phyloP scores from a whole-genome alignment of 2,113 vertebrate species.

The Sinocyclocheilus anshuiensis region DNA sequence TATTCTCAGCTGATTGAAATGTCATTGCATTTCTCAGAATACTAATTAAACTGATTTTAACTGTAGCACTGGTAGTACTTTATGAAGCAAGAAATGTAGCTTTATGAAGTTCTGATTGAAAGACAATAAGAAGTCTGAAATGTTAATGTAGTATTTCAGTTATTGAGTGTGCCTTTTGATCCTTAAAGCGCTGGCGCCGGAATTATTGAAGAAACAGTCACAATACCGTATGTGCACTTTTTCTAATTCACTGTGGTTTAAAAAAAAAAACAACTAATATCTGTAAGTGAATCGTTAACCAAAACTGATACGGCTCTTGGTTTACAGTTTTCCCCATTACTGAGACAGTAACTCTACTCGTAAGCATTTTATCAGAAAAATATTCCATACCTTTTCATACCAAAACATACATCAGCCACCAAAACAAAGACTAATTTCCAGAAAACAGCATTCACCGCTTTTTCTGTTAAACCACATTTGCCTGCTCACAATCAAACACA shows the following conservation, averaged over 20 bases:
- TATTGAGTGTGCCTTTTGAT: background rate
- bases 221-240: background rate
- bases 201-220: background rate
- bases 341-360: background rate
- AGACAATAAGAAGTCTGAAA: background rate
- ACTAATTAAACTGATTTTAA: background rate
- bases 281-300: background rate
- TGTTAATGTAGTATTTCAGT: background rate
- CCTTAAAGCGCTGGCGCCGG: background rate
- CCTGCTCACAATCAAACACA: background rate
- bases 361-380: constrained; percentile 12
- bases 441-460: background rate
- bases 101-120: background rate
- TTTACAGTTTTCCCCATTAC: background rate
- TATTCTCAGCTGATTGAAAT: background rate
- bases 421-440: constrained; percentile 20
- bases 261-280: background rate
- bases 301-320: background rate
- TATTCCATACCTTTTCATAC: background rate
- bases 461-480: constrained; percentile 5
- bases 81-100: background rate
- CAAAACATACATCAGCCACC: constrained; percentile 20
- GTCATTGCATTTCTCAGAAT: background rate
- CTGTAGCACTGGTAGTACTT: background rate
- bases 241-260: background rate